A percentile compares a stretch with the other conserved stretches of the same genome.
Conservation (phyloP, 2,797 vertebrate species). For the Yasuhikotakia modesta region DNA sequence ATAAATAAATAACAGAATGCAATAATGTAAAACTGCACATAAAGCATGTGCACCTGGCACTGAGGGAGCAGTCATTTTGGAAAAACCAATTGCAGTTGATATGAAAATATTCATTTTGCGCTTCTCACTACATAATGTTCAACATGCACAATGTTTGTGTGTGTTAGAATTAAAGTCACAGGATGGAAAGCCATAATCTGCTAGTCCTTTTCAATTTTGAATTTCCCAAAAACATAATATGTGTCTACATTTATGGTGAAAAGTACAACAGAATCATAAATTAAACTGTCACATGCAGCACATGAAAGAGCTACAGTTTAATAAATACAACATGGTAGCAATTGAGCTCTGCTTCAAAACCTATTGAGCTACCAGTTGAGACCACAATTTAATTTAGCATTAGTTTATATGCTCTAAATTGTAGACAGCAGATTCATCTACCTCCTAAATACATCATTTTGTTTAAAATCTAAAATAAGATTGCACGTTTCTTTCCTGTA, state of each 20-base stretch:
- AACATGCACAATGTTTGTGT: slow-evolving; percentile 3
- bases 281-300: not conserved
- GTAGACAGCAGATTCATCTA: not conserved
- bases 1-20: slow-evolving; percentile 65
- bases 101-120: slow-evolving; percentile 50
- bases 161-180: slow-evolving; percentile 23
- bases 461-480: not conserved
- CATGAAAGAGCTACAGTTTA: slow-evolving; percentile 4
- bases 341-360: not conserved
- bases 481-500: not conserved
- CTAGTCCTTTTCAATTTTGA: slow-evolving; percentile 11
- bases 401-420: not conserved
- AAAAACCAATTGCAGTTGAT: slow-evolving; percentile 51
- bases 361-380: not conserved
- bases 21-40: slow-evolving; percentile 64
- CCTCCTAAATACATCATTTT: not conserved
- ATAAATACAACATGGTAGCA: not conserved
- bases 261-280: slow-evolving; percentile 6
- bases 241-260: not conserved
- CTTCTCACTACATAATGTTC: slow-evolving; percentile 40
- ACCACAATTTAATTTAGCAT: not conserved
- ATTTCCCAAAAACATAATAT: slow-evolving; percentile 8
- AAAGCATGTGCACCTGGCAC: slow-evolving; percentile 58
- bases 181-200: slow-evolving; percentile 11
- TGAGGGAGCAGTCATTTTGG: slow-evolving; percentile 50